Evolutionary conservation across 2,797 vertebrate species (phyloP), one percentile per base, ranked within the genome.

Genomic region (Salmo trutta): DNA sequence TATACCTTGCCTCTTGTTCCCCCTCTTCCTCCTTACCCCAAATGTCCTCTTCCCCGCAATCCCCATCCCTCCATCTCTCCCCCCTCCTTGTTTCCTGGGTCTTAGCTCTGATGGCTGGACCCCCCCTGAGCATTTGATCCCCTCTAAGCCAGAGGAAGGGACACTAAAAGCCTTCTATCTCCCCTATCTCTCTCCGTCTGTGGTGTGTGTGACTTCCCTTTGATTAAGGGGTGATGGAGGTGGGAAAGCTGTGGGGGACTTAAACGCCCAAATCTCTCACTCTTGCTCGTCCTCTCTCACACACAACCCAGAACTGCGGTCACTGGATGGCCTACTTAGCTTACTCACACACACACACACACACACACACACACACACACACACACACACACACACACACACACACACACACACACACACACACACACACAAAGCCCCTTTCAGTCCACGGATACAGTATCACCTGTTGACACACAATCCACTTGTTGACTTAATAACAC

Each of bases 401-500:
- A 53, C 15, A 16, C 51, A 53, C 3, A 53, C 15, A 53, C 51
- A 16, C 10, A 53, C 51, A 53, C 51, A 10, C 51, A 53, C 51
- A 53, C 10, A 33, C 4, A 33, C 31, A 24, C 59, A 62, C n/a
- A 62, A n/a, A 62, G 59, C n/a, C 21, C n/a, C 6, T 62, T 62
- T 62, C n/a, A 62, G 59, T 62, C 15, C 10, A 1, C 10, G 7
- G 21, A 24, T 24, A 14, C 21, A 62, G 59, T 62, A 24, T 62
- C 59, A 24, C 59, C 59, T 62, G 59, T 62, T 24, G 59, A 62
- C 59, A 62, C 21, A 62, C n/a, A 21, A 62, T 62, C 59, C 59
- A 62, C n/a, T 62, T 62, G 59, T 62, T 62, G n/a, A 62, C 59
- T 62, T 62, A 62, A 62, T 62, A 62, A 62, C 59, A 24, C 21